A percentile compares a stretch with the other conserved stretches of the same genome.
phyloP scores from a whole-genome alignment of 2,888 invertebrate genomes.

The Noctua janthe region DNA sequence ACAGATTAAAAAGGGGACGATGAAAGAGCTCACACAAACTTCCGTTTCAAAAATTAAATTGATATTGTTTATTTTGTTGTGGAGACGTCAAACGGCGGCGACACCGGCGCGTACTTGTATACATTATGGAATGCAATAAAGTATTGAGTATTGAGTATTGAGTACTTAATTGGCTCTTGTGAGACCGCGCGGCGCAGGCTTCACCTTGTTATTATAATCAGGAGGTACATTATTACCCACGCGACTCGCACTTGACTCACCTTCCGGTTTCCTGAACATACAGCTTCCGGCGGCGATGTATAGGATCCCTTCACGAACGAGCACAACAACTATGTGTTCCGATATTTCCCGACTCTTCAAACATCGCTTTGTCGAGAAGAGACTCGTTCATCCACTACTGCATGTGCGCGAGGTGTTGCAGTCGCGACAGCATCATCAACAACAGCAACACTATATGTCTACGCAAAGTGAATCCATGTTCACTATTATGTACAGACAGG shows the following conservation, averaged over 20 bases:
- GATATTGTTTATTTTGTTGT: slow-evolving; percentile 51
- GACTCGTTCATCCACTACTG: not conserved
- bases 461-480: not conserved
- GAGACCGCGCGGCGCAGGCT: not conserved
- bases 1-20: slow-evolving; percentile 58
- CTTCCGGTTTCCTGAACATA: not conserved
- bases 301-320: not conserved
- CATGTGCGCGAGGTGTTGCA: no score
- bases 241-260: not conserved
- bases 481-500: not conserved
- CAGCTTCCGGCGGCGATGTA: not conserved
- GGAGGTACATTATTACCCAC: not conserved
- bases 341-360: not conserved
- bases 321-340: not conserved
- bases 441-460: not conserved
- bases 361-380: not conserved
- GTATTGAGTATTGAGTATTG: no score
- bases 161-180: not conserved
- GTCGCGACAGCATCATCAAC: not conserved
- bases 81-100: not conserved
- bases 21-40: slow-evolving; percentile 48
- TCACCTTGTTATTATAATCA: not conserved
- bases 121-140: no score
- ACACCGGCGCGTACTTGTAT: not conserved
- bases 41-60: slow-evolving; percentile 52